phyloP scores from a whole-genome alignment of 1,140 invertebrate genomes.

The Papilio machaon region DNA sequence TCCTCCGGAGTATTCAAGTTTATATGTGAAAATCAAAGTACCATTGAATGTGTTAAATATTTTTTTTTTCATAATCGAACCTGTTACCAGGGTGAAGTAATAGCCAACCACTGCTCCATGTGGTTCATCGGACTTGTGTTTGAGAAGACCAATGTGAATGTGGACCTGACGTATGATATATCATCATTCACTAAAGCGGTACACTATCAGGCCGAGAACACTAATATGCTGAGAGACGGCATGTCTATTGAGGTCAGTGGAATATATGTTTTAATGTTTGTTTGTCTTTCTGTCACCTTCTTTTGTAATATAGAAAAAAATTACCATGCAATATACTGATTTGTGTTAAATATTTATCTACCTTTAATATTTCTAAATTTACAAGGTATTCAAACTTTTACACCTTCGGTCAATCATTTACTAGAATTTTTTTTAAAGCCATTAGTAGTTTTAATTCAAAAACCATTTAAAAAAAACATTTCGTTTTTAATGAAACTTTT shows the following conservation, averaged over 20 bases:
- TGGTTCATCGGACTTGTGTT: constrained; percentile 99
- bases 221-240: constrained; percentile 92
- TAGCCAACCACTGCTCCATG: constrained; percentile 86
- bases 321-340: no score
- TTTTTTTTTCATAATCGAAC: not conserved
- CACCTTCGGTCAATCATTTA: no score
- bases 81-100: constrained; percentile 64
- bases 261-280: not conserved
- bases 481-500: no score
- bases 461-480: no score
- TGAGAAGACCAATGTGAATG: constrained; percentile 92
- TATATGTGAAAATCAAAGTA: not conserved
- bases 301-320: no score
- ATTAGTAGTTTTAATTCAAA: no score
- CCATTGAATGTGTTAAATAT: not conserved
- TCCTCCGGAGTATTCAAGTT: no score
- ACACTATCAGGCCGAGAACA: constrained; percentile 85
- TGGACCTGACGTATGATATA: constrained; percentile 97
- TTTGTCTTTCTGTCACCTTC: no score
- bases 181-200: constrained; percentile 92
- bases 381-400: no score
- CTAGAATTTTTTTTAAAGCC: no score
- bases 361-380: no score
- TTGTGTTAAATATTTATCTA: no score
- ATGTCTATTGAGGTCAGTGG: constrained; percentile 91